Evolutionary conservation across 2,797 vertebrate genomes (phyloP).

Genomic region (Gambusia yucatana): DNA sequence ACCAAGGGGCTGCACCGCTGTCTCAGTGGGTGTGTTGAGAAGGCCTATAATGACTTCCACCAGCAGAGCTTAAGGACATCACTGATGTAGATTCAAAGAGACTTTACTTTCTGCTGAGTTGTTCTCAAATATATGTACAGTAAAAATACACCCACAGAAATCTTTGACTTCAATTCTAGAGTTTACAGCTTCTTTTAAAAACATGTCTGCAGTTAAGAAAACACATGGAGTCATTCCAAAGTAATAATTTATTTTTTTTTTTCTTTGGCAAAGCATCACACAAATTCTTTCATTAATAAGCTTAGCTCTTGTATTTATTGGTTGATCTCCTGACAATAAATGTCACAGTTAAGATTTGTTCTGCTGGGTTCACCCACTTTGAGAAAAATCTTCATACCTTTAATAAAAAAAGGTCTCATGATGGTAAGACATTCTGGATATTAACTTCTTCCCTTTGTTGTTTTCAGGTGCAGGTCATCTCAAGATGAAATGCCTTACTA

Average conservation of each 20-base stretch:
- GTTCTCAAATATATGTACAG: slow-evolving; percentile 22
- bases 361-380: slow-evolving; percentile 40
- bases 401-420: slow-evolving; percentile 37
- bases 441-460: slow-evolving; percentile 32
- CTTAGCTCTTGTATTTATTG: slow-evolving; percentile 59
- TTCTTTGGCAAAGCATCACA: slow-evolving; percentile 71
- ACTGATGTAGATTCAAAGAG: slow-evolving; percentile 24
- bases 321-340: slow-evolving; percentile 61
- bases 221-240: slow-evolving; percentile 53
- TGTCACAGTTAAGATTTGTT: slow-evolving; percentile 55
- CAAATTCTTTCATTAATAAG: slow-evolving; percentile 51
- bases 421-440: slow-evolving; percentile 26
- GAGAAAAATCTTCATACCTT: slow-evolving; percentile 18
- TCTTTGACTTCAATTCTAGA: slow-evolving; percentile 30
- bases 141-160: slow-evolving; percentile 34
- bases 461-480: background rate
- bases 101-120: slow-evolving; percentile 51
- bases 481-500: background rate
- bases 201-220: slow-evolving; percentile 34
- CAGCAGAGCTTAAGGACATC: slow-evolving; percentile 38
- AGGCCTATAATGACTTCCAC: slow-evolving; percentile 66
- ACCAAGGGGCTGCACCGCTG: slow-evolving; percentile 41
- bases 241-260: slow-evolving; percentile 48
- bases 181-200: slow-evolving; percentile 62
- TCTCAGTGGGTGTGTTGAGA: slow-evolving; percentile 58